Evolutionary conservation across 2,797 vertebrate species (phyloP), one percentile per base, ranked within the genome.

Genomic region (Enteromius viviparus): DNA sequence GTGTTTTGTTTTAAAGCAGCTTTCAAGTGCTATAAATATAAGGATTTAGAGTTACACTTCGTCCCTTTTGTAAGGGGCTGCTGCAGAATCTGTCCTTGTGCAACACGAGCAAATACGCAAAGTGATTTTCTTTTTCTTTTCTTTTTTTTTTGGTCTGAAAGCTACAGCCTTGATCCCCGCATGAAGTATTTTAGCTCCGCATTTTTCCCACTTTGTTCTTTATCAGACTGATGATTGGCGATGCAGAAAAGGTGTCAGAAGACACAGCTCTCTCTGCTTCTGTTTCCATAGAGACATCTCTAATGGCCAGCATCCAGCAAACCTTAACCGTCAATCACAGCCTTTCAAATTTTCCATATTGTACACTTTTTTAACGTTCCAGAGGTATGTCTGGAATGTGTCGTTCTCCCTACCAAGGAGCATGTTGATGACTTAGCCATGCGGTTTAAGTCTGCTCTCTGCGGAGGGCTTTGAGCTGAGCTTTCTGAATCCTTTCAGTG

Each of bases 191-290:
- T 47, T 77, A 69, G 42, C 10, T 0, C 65, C 26, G 75, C 76
- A 83, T 82, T 69, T 78, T 77, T 84, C 76, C 82, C 76, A 83
- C 77, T 82, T 32, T 34, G 47, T 82, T 66, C 3, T 55, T 80
- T 78, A 82, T 81, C 80, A 85, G 69, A 65, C 69, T 76, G 79
- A 58, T 68, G 83, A 85, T 75, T 83, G 78, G 53, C 37, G 78
- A 69, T 80, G 64, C 79, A 85, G 80, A 77, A 80, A 81, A 76
- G 47, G 71, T 76, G 74, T 78, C 68, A 45, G 42, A 81, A 51
- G n/a, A 75, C 45, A 68, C 72, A 66, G 29, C 32, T 71, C 74
- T 82, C 40, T 87, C 40, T 55, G 69, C 69, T 66, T 85, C 81
- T 49, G 60, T 81, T 85, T 77, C 70, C 78, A 58, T 85, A 49